Conservation (phyloP, 2,113 vertebrate species). For the Cyanoliseus patagonus region DNA sequence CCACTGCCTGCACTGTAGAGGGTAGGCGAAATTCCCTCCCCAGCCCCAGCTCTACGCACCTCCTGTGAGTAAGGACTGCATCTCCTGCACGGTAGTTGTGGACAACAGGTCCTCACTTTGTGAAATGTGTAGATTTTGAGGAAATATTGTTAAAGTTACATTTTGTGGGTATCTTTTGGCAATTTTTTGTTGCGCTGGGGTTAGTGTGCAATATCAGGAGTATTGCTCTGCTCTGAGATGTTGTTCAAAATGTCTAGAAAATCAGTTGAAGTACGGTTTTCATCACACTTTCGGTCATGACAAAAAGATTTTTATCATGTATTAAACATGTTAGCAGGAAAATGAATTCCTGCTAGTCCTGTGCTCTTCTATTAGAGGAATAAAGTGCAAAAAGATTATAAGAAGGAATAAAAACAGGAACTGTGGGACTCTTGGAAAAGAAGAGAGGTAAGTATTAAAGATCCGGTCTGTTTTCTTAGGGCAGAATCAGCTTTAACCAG, state of each 20-base stretch:
- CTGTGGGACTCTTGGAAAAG: not conserved
- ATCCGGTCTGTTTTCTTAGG: not conserved
- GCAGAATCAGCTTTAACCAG: not conserved
- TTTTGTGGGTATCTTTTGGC: not conserved
- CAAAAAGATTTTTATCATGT: not conserved
- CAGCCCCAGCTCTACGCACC: not conserved
- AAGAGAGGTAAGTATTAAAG: not conserved
- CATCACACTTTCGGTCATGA: not conserved
- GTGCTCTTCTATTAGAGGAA: not conserved
- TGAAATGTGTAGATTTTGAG: not conserved
- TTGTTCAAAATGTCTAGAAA: not conserved
- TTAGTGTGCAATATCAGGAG: not conserved
- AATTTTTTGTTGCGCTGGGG: not conserved
- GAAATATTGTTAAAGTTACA: not conserved
- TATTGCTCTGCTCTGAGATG: not conserved
- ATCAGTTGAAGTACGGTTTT: not conserved
- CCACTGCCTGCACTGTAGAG: too few species aligned
- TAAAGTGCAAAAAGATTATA: not conserved
- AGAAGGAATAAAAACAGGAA: not conserved
- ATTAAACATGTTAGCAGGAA: not conserved
- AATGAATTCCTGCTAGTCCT: not conserved
- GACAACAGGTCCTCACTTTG: not conserved
- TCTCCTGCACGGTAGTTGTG: not conserved
- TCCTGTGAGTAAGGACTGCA: not conserved
- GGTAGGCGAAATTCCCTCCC: fast-evolving